Base-by-base conservation (phyloP, 2,888 invertebrate genomes). In the Melanophora roralis region DNA sequence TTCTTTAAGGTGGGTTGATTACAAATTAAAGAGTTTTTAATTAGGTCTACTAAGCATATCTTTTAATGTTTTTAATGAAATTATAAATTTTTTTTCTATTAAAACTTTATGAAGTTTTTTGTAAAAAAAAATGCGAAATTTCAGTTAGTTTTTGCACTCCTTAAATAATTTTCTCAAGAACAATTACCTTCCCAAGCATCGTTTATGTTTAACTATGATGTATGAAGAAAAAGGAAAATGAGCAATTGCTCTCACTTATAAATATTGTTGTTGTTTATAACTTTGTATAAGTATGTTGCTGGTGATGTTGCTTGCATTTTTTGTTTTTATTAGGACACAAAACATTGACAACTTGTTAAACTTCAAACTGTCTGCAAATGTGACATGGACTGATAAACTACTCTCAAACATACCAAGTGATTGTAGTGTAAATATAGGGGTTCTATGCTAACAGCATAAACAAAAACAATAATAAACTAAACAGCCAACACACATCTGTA, bases 331-430 rank as follows among this genome's bases (percentile, higher is more conserved):
- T 78, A 62, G 78, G 60, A 65, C 78, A 67, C 72, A 62, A 67
- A 62, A 77, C 77, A 81, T 74, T 78, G 81, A 71, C 85, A 86
- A 86, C 86, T 85, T 86, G 86, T 86, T 86, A 86, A 86, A 85
- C 85, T 86, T 86, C 85, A 85, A 86, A 85, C 84, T 86, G 86
- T 86, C 85, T 85, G 83, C 83, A 83, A 83, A 85, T 83, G 85
- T 83, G 85, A 86, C 86, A 86, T 82, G 83, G 84, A 84, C 84
- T 85, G 86, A 86, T 86, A 86, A 86, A 86, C 84, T 83, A 85
- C 79, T 82, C 78, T 65, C 62, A 78, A 75, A 75, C 79, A 79
- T 72, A 67, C 55, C 71, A 75, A 74, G 53, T 76, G 76, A 76
- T 76, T 64, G 27, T 27, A 27, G 76, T 64, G 49, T 49, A 69